Evolutionary conservation across 2,113 vertebrate species (phyloP), one percentile per base, ranked within the genome.

Genomic region (Electrona antarctica): DNA sequence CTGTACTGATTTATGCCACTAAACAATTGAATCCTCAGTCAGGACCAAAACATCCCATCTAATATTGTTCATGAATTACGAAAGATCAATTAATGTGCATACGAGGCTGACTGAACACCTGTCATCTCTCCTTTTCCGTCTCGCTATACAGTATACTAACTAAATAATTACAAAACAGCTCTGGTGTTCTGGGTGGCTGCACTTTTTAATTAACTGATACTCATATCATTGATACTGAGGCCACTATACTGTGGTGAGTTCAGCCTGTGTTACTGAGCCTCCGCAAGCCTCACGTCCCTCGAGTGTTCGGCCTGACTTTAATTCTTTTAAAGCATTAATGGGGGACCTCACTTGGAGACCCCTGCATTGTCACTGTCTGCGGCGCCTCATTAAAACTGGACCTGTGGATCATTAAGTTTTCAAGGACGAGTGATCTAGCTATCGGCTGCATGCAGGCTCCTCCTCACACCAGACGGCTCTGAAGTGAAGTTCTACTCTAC

Each of bases 311-410:
- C n/a, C 57, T 57, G 82, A 46, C 68, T 62, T 68, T 56, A 67
- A 67, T 67, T 74, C 67, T 80, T 76, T 88, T 87, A 90, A 77
- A n/a, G 80, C 85, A 72, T 80, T 83, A 79, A 67, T 49, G 80
- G 84, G 52, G 58, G 67, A 85, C 82, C 87, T 82, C 83, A 76
- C 74, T 13, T 29, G 14, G n/a, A 81, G 51, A 79, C 80, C 12
- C 68, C 71, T 81, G 73, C 76, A n/a, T 67, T 63, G 79, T 79
- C 79, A 60, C 77, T 21, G 47, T 58, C 73, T 60, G 64, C 71
- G 14, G 74, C 55, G 79, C 85, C 87, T 90, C 88, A 88, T 90
- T 91, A 89, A 87, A 86, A 87, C 78, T 41, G 59, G 64, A 85
- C 64, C 76, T 71, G 81, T 73, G 79, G 82, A 86, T 90, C 85